These are phyloP conservation scores for Panagrolaimus sp. DNA, from an alignment of 1,140 invertebrate species.

Conservation along the genomic window DNA sequence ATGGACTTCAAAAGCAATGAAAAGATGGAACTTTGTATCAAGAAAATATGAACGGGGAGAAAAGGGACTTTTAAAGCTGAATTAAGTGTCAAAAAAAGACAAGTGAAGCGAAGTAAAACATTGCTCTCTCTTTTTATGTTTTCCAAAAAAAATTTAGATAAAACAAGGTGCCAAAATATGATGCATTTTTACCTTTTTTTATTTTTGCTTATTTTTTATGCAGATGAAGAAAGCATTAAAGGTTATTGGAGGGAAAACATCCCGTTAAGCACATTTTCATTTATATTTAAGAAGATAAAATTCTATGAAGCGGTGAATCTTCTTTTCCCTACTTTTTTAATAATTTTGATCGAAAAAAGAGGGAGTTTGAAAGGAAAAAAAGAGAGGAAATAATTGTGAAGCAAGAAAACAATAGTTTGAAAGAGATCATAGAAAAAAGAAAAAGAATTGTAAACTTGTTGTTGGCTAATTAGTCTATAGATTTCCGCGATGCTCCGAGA, in stretches of 20 bases:
- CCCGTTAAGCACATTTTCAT: neutral
- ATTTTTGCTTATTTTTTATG: conserved; percentile 2
- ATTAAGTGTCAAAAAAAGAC: conserved; percentile 4
- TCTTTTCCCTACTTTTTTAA: neutral
- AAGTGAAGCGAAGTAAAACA: conserved; percentile 9
- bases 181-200: neutral
- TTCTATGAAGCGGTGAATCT: neutral
- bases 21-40: conserved; percentile 6
- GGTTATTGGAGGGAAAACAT: conserved; percentile 1
- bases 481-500: neutral
- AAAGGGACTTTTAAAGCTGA: neutral
- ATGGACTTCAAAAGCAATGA: neutral
- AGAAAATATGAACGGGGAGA: neutral
- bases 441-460: neutral
- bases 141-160: too few species aligned
- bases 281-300: neutral
- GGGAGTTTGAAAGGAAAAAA: neutral
- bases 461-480: neutral
- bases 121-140: too few species aligned
- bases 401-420: neutral
- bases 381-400: too few species aligned
- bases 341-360: neutral
- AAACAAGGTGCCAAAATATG: neutral
- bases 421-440: conserved; percentile 4
- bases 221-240: conserved; percentile 9